A percentile compares a stretch with the other conserved stretches of the same genome.
Conservation (phyloP, 2,797 vertebrate genomes). For the Phrynocephalus guinanensis region DNA sequence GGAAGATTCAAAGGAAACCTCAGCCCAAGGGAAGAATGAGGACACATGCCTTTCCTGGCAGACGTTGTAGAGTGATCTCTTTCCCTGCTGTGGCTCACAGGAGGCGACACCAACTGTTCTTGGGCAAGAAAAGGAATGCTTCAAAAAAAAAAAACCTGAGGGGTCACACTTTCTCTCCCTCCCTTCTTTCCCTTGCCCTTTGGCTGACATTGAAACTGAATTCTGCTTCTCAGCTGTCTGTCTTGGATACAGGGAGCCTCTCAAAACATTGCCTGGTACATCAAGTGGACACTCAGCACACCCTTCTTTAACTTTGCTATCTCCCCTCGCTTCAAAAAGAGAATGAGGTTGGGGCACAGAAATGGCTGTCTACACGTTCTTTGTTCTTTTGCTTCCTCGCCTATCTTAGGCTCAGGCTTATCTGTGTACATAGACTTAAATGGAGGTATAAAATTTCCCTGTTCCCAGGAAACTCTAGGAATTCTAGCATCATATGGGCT, state of each 20-base stretch:
- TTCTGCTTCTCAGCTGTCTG: slow-evolving; percentile 49
- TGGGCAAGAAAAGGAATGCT: neutral
- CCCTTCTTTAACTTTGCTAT: rapidly evolving
- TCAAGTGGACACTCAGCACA: neutral
- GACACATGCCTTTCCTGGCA: neutral
- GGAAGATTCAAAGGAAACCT: slow-evolving; percentile 1
- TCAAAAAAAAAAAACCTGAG: rapidly evolving
- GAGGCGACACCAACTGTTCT: slow-evolving; percentile 4
- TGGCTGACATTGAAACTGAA: neutral
- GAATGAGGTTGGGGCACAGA: no score
- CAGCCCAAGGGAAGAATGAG: neutral
- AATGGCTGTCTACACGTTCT: no score
- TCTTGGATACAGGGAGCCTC: neutral
- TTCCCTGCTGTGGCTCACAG: slow-evolving; percentile 15
- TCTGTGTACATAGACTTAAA: neutral
- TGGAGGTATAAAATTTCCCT: neutral
- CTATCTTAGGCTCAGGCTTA: neutral
- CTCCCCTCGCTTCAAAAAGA: neutral
- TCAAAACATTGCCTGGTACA: slow-evolving; percentile 38
- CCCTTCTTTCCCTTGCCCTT: slow-evolving; percentile 41
- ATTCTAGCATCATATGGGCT: neutral
- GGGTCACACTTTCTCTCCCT: rapidly evolving
- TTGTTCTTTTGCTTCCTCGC: neutral
- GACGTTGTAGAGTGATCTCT: neutral
- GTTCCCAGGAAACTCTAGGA: neutral